Evolutionary conservation across 2,797 vertebrate species (phyloP), one percentile per base, ranked within the genome.

Genomic region (Thunnus albacares): DNA sequence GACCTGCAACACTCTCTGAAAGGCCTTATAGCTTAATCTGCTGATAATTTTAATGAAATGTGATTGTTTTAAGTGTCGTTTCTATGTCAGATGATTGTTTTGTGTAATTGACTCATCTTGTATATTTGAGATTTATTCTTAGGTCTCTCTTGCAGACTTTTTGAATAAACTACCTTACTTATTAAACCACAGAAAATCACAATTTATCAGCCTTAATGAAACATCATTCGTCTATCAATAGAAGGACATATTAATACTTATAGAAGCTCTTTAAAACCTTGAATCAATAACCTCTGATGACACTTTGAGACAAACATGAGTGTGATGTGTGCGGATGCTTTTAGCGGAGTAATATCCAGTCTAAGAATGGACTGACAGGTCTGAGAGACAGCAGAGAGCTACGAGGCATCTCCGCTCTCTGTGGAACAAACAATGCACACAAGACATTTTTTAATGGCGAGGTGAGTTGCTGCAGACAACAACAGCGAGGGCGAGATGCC

Each of bases 391-490:
- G 95, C 96, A 95, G 93, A 88, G 93, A 96, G 96, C 95, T 93
- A 94, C 87, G 84, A 84, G 94, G 93, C 87, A 82, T 81, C 80
- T 93, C 90, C 83, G 93, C 96, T 97, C 96, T 98, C 96, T 89
- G 93, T 92, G 94, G 96, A 96, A 94, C 96, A 97, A 96, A 97
- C 89, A 97, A 97, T 81, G 87, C 82, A 89, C 86, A 71, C 84
- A 65, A 96, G 95, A 96, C 94, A 91, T 96, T 96, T 38, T 96
- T 96, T 95, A 96, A 96, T 95, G 95, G 94, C 83, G 93, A 96
- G 95, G 94, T 95, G 96, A 95, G 94, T 94, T 94, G 96, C 96
- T 96, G 96, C 94, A 96, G 94, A 95, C 96, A 96, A 95, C 95
- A 69, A 92, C 65, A 13, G 94, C 91, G 94, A 96, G 95, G 95